These are phyloP conservation scores for Motacilla alba DNA, from an alignment of 2,113 vertebrate genomes.

Conservation along the genomic window DNA sequence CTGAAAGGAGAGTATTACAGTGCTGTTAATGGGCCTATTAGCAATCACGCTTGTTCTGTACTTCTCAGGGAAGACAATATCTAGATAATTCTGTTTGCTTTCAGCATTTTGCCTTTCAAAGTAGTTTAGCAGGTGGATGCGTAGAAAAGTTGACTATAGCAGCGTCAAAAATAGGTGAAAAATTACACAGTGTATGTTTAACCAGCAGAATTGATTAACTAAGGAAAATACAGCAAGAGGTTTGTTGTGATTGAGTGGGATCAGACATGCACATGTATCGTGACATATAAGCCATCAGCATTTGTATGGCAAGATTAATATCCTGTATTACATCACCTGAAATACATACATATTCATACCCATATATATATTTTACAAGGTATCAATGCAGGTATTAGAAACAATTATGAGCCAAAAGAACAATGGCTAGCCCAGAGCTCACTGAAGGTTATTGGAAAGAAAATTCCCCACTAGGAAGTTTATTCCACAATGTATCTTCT, in stretches of 20 bases:
- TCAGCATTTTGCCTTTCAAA: neutral
- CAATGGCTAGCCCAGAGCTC: neutral
- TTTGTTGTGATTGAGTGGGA: neutral
- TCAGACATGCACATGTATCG: neutral
- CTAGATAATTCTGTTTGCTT: neutral
- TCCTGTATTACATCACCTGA: neutral
- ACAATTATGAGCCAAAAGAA: neutral
- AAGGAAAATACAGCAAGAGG: neutral
- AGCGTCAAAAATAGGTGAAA: neutral
- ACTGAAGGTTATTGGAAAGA: neutral
- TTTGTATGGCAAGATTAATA: neutral
- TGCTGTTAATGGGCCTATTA: neutral
- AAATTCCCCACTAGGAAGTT: neutral
- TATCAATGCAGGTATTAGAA: neutral
- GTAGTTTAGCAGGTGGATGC: neutral
- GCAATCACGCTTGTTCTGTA: neutral
- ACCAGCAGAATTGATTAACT: neutral
- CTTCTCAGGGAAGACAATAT: neutral
- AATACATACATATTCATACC: neutral
- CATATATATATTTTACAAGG: neutral
- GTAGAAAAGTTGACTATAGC: neutral
- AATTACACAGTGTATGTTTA: neutral
- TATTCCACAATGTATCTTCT: neutral
- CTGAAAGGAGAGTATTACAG: neutral
- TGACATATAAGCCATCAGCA: neutral